Conservation (phyloP, 1,140 invertebrate genomes). For the Meloidogyne floridensis region DNA sequence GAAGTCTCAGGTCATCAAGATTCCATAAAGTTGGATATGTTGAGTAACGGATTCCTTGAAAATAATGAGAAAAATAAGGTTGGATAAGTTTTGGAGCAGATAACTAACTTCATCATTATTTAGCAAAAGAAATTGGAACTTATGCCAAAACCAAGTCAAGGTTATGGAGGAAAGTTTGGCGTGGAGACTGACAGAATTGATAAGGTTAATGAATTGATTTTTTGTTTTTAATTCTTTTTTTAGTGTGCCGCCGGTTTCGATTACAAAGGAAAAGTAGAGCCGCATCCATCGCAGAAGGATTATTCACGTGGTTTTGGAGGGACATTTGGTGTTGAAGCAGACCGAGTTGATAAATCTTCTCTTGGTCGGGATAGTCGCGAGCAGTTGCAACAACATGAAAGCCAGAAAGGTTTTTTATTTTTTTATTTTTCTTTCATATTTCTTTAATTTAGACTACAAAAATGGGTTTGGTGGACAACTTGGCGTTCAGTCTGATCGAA, state of each 20-base stretch:
- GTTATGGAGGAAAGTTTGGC: slow-evolving; percentile 88
- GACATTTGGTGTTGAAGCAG: slow-evolving; percentile 56
- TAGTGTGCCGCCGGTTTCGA: slow-evolving; percentile 63
- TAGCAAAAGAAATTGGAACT: slow-evolving; percentile 79
- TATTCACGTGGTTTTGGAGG: slow-evolving; percentile 62
- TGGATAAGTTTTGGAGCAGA: too few species aligned
- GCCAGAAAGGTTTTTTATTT: slow-evolving; percentile 62
- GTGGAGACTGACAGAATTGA: slow-evolving; percentile 82
- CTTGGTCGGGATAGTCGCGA: slow-evolving; percentile 71
- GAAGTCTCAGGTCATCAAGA: slow-evolving; percentile 68
- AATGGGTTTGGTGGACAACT: slow-evolving; percentile 60
- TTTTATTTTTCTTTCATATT: not conserved
- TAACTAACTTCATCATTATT: slow-evolving; percentile 38
- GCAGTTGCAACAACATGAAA: slow-evolving; percentile 66
- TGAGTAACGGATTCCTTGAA: slow-evolving; percentile 52
- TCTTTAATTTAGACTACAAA: slow-evolving; percentile 49
- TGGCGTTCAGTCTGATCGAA: slow-evolving; percentile 55
- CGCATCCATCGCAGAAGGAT: slow-evolving; percentile 61
- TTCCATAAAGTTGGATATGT: slow-evolving; percentile 56
- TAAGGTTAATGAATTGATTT: slow-evolving; percentile 67
- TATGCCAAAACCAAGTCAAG: slow-evolving; percentile 76
- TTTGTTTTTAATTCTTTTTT: slow-evolving; percentile 32
- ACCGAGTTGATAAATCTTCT: slow-evolving; percentile 75
- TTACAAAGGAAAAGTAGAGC: slow-evolving; percentile 58
- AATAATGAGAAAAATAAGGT: slow-evolving; percentile 30